Conservation (phyloP, 2,113 vertebrate species). For the Calypte anna region DNA sequence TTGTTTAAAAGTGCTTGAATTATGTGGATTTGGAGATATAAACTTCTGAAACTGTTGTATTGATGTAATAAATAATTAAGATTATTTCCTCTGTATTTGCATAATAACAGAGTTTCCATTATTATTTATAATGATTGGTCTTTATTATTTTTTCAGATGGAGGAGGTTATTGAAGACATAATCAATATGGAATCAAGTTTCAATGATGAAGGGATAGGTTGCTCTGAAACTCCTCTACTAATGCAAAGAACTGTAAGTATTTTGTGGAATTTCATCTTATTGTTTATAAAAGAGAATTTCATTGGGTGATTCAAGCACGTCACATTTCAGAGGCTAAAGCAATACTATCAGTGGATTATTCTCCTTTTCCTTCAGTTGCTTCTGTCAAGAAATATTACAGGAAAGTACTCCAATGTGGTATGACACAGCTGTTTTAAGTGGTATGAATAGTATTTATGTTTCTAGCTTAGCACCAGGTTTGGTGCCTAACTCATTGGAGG, state of each 20-base stretch:
- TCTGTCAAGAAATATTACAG: not conserved
- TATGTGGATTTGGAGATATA: not conserved
- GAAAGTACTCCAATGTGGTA: not conserved
- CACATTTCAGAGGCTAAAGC: not conserved
- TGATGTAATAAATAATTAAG: not conserved
- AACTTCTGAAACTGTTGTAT: not conserved
- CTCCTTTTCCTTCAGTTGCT: not conserved
- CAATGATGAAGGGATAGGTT: constrained; percentile 89
- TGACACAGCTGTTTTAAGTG: not conserved
- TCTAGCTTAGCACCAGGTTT: not conserved
- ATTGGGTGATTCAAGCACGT: not conserved
- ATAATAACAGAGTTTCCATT: not conserved
- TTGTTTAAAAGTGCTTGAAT: not conserved
- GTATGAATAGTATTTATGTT: not conserved
- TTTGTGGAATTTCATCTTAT: not conserved
- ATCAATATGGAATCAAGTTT: constrained; percentile 91
- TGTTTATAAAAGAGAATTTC: not conserved
- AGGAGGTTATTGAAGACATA: constrained; percentile 93
- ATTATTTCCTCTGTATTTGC: not conserved
- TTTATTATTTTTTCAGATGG: constrained; percentile 83
- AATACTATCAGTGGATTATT: not conserved
- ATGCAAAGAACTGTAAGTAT: constrained; percentile 93
- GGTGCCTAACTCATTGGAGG: not conserved
- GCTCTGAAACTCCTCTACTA: constrained; percentile 85
- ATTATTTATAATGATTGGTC: not conserved